Evolutionary conservation across 2,113 vertebrate genomes (phyloP).

Genomic region (Clarias gariepinus): DNA sequence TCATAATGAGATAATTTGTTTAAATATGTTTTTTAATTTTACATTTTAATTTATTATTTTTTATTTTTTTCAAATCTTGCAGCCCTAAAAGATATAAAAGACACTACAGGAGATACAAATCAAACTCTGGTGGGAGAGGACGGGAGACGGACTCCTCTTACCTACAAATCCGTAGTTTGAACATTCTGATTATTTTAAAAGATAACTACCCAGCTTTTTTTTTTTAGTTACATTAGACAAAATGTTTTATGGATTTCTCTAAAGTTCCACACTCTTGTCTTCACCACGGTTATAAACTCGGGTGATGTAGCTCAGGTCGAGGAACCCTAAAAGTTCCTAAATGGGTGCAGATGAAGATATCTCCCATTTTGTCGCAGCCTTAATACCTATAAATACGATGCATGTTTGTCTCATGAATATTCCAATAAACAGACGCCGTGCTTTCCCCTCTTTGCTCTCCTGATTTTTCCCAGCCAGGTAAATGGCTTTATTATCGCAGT

Average conservation of each 20-base stretch:
- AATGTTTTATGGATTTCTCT: neutral
- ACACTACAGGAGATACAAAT: too few species aligned
- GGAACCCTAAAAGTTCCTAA: neutral
- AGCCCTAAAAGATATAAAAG: too few species aligned
- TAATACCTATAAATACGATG: neutral
- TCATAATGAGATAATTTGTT: too few species aligned
- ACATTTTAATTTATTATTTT: too few species aligned
- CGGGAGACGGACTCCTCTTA: too few species aligned
- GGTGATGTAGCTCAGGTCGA: neutral
- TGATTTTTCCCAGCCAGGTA: conserved; percentile 40
- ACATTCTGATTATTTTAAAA: neutral
- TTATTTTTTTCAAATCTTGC: too few species aligned
- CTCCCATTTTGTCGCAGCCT: neutral
- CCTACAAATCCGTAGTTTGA: too few species aligned
- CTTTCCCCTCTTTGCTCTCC: neutral
- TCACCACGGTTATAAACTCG: neutral
- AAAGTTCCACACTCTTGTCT: neutral
- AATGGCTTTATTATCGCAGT: conserved; percentile 29
- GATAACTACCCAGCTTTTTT: neutral
- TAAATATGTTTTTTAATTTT: too few species aligned
- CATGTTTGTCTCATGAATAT: conserved; percentile 11
- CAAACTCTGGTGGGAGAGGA: too few species aligned
- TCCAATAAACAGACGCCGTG: neutral
- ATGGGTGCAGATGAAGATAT: neutral
- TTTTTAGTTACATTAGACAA: neutral